A percentile compares a stretch with the other conserved stretches of the same genome.
phyloP scores from a whole-genome alignment of 53 echinoderm and acorn worm genomes.

The Holothuria scabra region DNA sequence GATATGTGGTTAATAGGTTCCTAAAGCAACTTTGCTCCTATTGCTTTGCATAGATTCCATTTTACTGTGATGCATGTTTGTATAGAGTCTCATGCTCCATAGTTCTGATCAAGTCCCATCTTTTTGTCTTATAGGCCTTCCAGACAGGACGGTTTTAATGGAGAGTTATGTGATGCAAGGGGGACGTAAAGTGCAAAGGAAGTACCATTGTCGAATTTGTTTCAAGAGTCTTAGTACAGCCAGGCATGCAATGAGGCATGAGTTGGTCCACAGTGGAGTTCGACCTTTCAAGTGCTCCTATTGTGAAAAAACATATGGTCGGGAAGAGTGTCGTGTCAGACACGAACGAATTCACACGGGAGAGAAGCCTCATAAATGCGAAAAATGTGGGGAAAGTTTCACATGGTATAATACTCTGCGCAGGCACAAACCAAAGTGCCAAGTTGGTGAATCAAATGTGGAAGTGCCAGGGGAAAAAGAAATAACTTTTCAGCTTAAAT shows the following conservation, averaged over 20 bases:
- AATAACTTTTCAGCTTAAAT: too few species aligned
- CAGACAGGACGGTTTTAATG: neutral
- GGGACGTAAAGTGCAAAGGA: conserved; percentile 1
- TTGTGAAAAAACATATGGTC: conserved; percentile 22
- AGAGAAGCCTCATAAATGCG: conserved; percentile 25
- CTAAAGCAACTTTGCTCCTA: too few species aligned
- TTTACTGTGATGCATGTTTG: too few species aligned
- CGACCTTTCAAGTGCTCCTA: conserved; percentile 35
- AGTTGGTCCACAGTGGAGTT: conserved; percentile 35
- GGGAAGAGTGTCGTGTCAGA: conserved; percentile 27
- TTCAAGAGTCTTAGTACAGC: conserved; percentile 34
- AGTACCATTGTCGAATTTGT: conserved; percentile 26
- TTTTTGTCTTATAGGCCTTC: conserved; percentile 27
- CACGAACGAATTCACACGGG: conserved; percentile 31
- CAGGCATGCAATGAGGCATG: conserved; percentile 25
- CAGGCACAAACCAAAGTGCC: conserved; percentile 11
- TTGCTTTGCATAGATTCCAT: too few species aligned
- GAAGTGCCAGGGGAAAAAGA: too few species aligned
- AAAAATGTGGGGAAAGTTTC: conserved; percentile 19
- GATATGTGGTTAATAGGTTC: too few species aligned
- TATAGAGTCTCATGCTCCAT: too few species aligned
- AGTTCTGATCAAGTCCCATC: neutral
- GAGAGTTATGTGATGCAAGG: conserved; percentile 11
- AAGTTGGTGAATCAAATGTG: neutral
- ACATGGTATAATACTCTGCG: conserved; percentile 27